Evolutionary conservation across 1,140 invertebrate species (phyloP).

Genomic region (Ephestia elutella): DNA sequence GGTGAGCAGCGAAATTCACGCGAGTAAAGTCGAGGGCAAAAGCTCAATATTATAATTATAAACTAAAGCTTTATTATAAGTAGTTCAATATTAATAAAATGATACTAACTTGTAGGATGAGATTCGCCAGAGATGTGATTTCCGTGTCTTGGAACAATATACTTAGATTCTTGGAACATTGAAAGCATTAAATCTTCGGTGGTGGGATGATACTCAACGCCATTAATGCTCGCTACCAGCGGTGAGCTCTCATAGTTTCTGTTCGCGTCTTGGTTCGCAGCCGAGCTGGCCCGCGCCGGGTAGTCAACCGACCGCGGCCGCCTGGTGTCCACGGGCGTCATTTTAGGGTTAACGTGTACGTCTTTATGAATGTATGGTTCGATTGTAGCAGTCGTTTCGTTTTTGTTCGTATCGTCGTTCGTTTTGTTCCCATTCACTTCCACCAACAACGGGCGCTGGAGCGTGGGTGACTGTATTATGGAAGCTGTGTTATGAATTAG

Average conservation of each 20-base stretch:
- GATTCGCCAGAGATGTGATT: slow-evolving; percentile 55
- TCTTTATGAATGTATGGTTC: slow-evolving; percentile 68
- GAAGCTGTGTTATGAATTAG: slow-evolving; percentile 49
- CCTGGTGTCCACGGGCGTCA: slow-evolving; percentile 62
- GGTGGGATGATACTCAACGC: slow-evolving; percentile 67
- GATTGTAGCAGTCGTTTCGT: slow-evolving; percentile 41
- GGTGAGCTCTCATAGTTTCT: slow-evolving; percentile 63
- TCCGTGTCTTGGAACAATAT: slow-evolving; percentile 56
- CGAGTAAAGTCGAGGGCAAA: too few relatives aligned
- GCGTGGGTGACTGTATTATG: slow-evolving; percentile 50
- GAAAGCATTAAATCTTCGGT: slow-evolving; percentile 65
- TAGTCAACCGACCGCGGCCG: slow-evolving; percentile 61
- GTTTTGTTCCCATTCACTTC: slow-evolving; percentile 52
- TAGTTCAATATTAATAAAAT: not conserved
- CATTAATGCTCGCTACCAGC: slow-evolving; percentile 63
- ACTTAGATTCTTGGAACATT: slow-evolving; percentile 68
- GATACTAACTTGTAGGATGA: slow-evolving; percentile 55
- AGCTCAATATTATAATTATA: too few relatives aligned
- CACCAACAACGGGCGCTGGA: slow-evolving; percentile 52
- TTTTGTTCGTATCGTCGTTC: slow-evolving; percentile 54
- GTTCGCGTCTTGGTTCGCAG: slow-evolving; percentile 41
- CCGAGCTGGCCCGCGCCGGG: slow-evolving; percentile 31
- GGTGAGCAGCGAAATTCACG: too few relatives aligned
- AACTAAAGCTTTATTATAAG: too few relatives aligned
- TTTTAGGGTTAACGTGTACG: slow-evolving; percentile 72